Evolutionary conservation across 1,140 invertebrate species (phyloP).

Genomic region (Ladona fulva): DNA sequence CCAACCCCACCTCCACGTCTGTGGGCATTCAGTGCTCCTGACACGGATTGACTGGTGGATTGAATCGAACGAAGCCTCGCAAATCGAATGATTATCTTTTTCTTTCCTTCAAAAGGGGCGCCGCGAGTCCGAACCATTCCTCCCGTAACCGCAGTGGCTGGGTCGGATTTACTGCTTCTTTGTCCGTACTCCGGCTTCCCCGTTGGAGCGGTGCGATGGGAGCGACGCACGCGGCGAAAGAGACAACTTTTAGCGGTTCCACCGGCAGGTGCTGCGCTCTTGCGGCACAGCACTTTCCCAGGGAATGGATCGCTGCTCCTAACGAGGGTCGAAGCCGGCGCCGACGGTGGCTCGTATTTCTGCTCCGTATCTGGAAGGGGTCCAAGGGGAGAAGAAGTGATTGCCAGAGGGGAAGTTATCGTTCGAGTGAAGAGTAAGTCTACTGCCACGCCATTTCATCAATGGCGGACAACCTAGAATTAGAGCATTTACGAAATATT

Average conservation of each 20-base stretch:
- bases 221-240: slow-evolving; percentile 32
- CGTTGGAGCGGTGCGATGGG: slow-evolving; percentile 40
- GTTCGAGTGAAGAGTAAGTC: neutral
- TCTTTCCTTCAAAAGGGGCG: slow-evolving; percentile 33
- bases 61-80: too few relatives aligned
- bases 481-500: too few relatives aligned
- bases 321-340: slow-evolving; percentile 34
- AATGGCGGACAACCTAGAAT: too few relatives aligned
- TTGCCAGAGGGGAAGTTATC: neutral
- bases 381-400: slow-evolving; percentile 23
- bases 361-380: slow-evolving; percentile 35
- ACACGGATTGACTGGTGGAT: too few relatives aligned
- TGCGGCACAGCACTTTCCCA: slow-evolving; percentile 15
- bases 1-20: too few relatives aligned
- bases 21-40: too few relatives aligned
- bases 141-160: slow-evolving; percentile 44
- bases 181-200: slow-evolving; percentile 48
- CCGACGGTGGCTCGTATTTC: slow-evolving; percentile 39
- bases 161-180: slow-evolving; percentile 35
- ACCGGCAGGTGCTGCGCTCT: slow-evolving; percentile 36
- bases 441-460: too few relatives aligned
- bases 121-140: slow-evolving; percentile 42
- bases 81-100: too few relatives aligned
- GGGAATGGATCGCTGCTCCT: slow-evolving; percentile 40
- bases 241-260: slow-evolving; percentile 38